Conservation (phyloP, 1,140 invertebrate species). For the Lepidurus arcticus region DNA sequence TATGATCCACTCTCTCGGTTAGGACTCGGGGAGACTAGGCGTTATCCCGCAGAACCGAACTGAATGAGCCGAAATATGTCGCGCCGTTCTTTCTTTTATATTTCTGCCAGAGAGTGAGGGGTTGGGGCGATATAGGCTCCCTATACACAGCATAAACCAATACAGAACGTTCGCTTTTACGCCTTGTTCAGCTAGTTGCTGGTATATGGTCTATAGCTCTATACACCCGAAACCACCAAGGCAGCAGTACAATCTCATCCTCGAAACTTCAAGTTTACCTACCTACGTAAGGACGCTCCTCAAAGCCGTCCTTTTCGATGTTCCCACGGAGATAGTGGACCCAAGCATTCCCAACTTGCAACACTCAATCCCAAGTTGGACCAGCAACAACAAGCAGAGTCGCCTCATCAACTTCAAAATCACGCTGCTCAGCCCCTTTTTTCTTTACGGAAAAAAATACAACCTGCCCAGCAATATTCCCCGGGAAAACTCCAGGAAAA, state of each 20-base stretch:
- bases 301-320: neutral
- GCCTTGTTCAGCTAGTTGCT: too few species aligned
- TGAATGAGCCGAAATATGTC: neutral
- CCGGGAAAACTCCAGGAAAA: too few species aligned
- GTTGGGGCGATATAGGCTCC: too few species aligned
- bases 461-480: too few species aligned
- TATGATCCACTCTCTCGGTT: slow-evolving; percentile 8
- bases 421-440: neutral
- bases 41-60: neutral
- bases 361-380: slow-evolving; percentile 5
- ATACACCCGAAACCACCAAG: too few species aligned
- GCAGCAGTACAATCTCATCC: too few species aligned
- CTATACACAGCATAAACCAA: too few species aligned
- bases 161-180: too few species aligned
- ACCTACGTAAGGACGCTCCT: neutral
- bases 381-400: neutral
- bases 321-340: neutral
- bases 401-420: neutral
- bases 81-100: neutral
- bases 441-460: too few species aligned
- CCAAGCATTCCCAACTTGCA: neutral
- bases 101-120: too few species aligned
- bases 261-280: neutral
- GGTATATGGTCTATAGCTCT: too few species aligned
- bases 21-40: neutral